Percentiles rank a stretch among this genome's conserved stretches.
Evolutionary conservation across 2,888 invertebrate species (phyloP).

Genomic region (Lamellibrachia satsuma): DNA sequence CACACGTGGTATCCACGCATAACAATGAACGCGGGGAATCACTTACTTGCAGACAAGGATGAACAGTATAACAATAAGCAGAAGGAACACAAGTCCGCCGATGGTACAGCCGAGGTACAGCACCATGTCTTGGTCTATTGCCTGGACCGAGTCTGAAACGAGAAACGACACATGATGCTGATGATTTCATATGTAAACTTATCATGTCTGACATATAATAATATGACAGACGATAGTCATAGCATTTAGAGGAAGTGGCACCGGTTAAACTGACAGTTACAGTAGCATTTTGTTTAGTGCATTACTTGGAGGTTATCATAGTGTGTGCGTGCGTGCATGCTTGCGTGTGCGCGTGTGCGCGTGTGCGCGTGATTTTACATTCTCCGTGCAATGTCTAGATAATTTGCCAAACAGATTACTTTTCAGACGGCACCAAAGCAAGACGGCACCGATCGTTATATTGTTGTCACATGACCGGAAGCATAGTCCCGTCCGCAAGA

Average conservation of each 20-base stretch:
- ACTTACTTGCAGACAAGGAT: constrained; percentile 17
- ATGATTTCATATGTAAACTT: neutral
- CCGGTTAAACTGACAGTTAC: no score
- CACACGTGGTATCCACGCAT: neutral
- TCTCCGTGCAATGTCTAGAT: neutral
- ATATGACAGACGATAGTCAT: no score
- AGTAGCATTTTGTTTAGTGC: neutral
- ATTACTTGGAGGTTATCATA: no score
- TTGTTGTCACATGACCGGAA: neutral
- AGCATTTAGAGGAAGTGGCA: no score
- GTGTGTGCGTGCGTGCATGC: neutral
- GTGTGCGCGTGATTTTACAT: neutral
- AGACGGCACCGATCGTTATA: neutral
- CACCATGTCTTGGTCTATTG: neutral
- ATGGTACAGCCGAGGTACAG: neutral
- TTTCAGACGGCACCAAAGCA: neutral
- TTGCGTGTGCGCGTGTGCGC: neutral
- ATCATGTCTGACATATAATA: neutral
- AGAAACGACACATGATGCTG: neutral
- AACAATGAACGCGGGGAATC: no score
- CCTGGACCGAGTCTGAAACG: neutral
- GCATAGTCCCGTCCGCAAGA: neutral
- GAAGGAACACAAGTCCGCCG: neutral
- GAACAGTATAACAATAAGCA: neutral
- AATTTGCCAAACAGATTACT: neutral